Evolutionary conservation across 2,797 vertebrate species (phyloP).

Genomic region (Sebastes minor): DNA sequence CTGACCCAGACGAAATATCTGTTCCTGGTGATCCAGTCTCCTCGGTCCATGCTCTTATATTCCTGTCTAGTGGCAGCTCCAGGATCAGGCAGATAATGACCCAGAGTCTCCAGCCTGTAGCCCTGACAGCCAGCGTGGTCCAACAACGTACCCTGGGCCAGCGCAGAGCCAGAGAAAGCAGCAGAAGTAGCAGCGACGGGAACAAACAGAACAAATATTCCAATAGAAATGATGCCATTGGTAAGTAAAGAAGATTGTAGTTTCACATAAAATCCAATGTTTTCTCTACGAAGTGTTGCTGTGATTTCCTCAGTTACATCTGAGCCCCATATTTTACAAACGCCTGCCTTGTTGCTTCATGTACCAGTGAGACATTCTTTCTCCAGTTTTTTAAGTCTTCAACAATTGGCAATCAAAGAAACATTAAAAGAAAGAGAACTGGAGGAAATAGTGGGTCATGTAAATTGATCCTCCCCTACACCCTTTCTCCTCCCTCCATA

Average conservation of each 20-base stretch:
- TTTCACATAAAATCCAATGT: not conserved
- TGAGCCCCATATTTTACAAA: not conserved
- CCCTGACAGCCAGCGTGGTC: not conserved
- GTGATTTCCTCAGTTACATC: conserved; percentile 6
- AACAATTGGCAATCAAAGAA: not conserved
- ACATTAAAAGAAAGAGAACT: not conserved
- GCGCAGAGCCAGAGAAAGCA: conserved; percentile 37
- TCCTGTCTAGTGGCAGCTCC: conserved; percentile 44
- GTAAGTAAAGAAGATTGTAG: not conserved
- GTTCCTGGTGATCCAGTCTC: not conserved
- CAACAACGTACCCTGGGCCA: conserved; percentile 19
- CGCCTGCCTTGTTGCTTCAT: not conserved
- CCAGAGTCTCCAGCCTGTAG: conserved; percentile 60
- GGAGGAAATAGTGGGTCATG: not conserved
- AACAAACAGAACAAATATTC: conserved; percentile 59
- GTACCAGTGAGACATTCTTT: not conserved
- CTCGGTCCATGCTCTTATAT: not conserved
- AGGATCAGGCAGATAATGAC: conserved; percentile 54
- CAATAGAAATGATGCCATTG: conserved; percentile 41
- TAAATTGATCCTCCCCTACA: not conserved
- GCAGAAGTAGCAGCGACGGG: conserved; percentile 57
- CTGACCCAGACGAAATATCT: conserved; percentile 19
- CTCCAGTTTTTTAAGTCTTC: not conserved
- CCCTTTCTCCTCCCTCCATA: conserved; percentile 40
- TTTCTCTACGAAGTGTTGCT: not conserved